Base-by-base conservation (phyloP, 2,113 vertebrate species). In the Macquaria ambigua region DNA sequence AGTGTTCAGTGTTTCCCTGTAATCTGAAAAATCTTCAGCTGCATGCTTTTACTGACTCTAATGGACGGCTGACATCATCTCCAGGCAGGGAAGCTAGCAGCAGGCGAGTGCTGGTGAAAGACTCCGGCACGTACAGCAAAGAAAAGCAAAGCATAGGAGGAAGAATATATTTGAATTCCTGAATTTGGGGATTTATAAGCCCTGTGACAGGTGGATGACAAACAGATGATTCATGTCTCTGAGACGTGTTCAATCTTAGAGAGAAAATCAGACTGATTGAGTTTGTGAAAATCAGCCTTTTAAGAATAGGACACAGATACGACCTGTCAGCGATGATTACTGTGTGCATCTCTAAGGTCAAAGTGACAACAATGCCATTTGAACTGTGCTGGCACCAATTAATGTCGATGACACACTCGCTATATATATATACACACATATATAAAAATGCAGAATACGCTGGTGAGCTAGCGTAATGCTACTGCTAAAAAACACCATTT, bases 21-120 rank as follows among this genome's bases (percentile, higher is more conserved):
- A 46, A 55, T 70, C 39, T 74, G 14, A 73, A 79, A 73, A 23
- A 37, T 46, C 62, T 52, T 25, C 20, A 74, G 4, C 43, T 53
- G 18, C 1, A 1, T 16, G 15, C 59, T n/a, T 61, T 9, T 20
- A 12, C 52, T 56, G 37, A 28, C 20, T 63, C 34, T 62, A 21
- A 69, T 5, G 20, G 43, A 69, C 71, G 34, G 58, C 34, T 34
- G 64, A 46, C 37, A 25, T 31, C 2, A 7, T 37, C 63, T 55
- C 2, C n/a, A 34, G 69, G 61, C 74, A 3, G 37, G 48, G 37
- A 66, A 72, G 46, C 25, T 8, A 55, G 50, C 66, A 43, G 2
- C n/a, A 37, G 25, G 9, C 34, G 56, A 3, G 6, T 12, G 55
- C 41, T 39, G 71, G 4, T 43, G 1, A 37, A 39, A 59, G 28